Evolutionary conservation across 2,888 invertebrate genomes (phyloP).

Genomic region (Dolichomitus sp.): DNA sequence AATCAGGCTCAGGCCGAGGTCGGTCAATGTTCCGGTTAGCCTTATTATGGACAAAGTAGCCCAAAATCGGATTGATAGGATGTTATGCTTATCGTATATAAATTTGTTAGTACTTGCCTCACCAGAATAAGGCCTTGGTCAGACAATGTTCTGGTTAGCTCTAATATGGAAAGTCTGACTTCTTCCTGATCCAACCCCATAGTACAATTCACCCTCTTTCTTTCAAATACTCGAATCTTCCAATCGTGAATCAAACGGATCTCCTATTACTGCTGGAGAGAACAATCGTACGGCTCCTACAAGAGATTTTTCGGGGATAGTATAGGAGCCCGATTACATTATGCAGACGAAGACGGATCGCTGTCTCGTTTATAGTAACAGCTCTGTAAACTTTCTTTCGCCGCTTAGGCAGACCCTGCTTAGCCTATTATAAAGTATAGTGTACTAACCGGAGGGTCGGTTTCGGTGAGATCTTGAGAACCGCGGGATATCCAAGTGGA

Average conservation of each 20-base stretch:
- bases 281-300: constrained; percentile 1
- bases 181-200: too few relatives aligned
- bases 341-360: constrained; percentile 57
- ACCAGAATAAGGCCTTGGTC: too few relatives aligned
- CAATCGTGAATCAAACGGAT: constrained; percentile 48
- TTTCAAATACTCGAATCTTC: neutral
- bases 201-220: neutral
- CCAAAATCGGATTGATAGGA: too few relatives aligned
- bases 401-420: constrained; percentile 23
- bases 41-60: too few relatives aligned
- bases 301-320: neutral
- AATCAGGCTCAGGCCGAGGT: too few relatives aligned
- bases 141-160: too few relatives aligned
- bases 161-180: too few relatives aligned
- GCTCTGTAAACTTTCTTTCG: constrained; percentile 48
- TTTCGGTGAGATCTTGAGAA: constrained; percentile 18
- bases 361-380: constrained; percentile 42
- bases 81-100: too few relatives aligned
- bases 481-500: constrained; percentile 31
- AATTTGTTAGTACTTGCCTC: too few relatives aligned
- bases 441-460: neutral
- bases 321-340: constrained; percentile 4
- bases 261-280: constrained; percentile 8
- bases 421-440: constrained; percentile 17
- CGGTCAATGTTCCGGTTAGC: too few relatives aligned